These are phyloP conservation scores for Sisyra nigra DNA, from an alignment of 2,888 invertebrate genomes.

Conservation along the genomic window DNA sequence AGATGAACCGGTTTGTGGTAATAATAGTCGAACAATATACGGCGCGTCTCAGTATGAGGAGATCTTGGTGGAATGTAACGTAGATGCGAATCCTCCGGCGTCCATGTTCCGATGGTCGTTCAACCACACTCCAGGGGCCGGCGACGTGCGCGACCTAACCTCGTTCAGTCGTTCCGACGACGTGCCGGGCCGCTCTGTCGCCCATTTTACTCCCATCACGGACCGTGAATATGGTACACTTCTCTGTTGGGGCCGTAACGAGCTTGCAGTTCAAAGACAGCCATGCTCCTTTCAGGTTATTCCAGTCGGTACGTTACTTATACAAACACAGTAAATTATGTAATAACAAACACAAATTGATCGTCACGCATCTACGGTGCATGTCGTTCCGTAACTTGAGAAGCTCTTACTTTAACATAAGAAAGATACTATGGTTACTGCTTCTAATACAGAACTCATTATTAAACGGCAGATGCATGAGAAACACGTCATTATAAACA, in stretches of 20 bases:
- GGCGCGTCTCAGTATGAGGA: constrained; percentile 38
- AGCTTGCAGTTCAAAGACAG: constrained; percentile 38
- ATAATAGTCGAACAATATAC: constrained; percentile 30
- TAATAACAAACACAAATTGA: no score
- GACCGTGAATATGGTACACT: constrained; percentile 60
- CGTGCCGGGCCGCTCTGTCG: constrained; percentile 22
- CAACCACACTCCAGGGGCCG: constrained; percentile 39
- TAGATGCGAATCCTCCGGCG: constrained; percentile 58
- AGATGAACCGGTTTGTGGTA: constrained; percentile 32
- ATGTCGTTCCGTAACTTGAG: no score
- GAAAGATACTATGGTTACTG: no score
- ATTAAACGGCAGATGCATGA: no score
- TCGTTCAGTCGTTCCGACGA: constrained; percentile 24
- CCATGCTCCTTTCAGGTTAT: constrained; percentile 8
- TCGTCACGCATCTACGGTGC: no score
- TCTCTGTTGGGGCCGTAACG: constrained; percentile 59
- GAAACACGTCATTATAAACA: no score
- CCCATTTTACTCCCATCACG: constrained; percentile 37
- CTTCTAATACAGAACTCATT: no score
- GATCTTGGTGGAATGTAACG: constrained; percentile 32
- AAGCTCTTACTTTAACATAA: no score
- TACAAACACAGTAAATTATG: neutral
- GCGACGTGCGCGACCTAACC: constrained; percentile 25
- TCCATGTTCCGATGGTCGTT: constrained; percentile 45
- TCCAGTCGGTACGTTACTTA: constrained; percentile 6